Conservation (phyloP, 1,140 invertebrate genomes). For the Teleogryllus occipitalis region DNA sequence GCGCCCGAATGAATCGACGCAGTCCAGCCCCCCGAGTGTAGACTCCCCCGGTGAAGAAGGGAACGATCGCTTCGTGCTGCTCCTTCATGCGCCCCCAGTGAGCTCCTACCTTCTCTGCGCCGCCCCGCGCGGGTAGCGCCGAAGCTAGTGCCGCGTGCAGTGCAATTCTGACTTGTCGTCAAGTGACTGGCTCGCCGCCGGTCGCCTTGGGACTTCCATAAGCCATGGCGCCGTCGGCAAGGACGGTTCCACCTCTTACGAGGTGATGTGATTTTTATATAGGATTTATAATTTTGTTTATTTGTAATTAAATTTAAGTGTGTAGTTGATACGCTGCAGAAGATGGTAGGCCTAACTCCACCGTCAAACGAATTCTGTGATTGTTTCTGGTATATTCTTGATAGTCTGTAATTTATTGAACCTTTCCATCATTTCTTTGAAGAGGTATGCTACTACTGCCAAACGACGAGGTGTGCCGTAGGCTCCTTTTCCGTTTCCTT, state of each 20-base stretch:
- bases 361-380: conserved; percentile 3
- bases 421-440: neutral
- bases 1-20: no score
- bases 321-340: conserved; percentile 3
- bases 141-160: no score
- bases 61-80: no score
- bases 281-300: conserved; percentile 1
- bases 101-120: no score
- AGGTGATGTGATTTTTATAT: neutral
- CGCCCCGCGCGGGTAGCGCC: no score
- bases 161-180: no score
- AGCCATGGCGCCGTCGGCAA: no score
- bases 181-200: no score
- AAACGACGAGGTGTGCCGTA: neutral
- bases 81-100: no score
- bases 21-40: no score
- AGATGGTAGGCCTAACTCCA: neutral
- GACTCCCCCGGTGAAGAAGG: no score
- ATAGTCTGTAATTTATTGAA: neutral
- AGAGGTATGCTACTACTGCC: neutral
- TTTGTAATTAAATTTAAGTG: neutral
- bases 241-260: neutral
- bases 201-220: no score
- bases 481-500: neutral
- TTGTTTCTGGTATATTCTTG: neutral